These are phyloP conservation scores for Cryptocheilus praepositus DNA, from an alignment of 2,888 invertebrate species.

Conservation along the genomic window DNA sequence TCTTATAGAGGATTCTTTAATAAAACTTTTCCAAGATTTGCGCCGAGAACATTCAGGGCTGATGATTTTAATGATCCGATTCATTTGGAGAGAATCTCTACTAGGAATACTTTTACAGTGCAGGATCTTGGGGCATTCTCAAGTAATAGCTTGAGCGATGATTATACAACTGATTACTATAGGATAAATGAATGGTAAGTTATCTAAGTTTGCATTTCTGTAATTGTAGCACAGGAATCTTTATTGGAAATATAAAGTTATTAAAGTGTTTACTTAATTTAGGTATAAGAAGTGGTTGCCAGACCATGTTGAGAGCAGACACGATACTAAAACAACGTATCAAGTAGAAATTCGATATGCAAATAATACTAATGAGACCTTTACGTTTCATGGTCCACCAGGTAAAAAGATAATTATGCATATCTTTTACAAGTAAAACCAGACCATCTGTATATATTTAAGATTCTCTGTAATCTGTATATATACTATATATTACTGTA, in stretches of 20 bases:
- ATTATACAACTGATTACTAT: constrained; percentile 94
- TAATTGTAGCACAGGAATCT: background rate
- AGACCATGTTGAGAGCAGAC: constrained; percentile 86
- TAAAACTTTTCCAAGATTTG: constrained; percentile 95
- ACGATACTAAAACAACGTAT: constrained; percentile 94
- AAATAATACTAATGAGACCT: constrained; percentile 96
- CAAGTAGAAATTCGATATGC: constrained; percentile 95
- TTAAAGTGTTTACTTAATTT: constrained; percentile 3
- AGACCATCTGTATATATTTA: no score
- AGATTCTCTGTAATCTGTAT: no score
- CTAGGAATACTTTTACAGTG: constrained; percentile 92
- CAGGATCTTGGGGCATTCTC: constrained; percentile 91
- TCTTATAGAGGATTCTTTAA: constrained; percentile 97
- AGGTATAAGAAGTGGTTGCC: constrained; percentile 93
- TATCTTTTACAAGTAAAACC: background rate
- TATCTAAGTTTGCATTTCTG: background rate
- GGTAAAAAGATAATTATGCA: constrained; percentile 71
- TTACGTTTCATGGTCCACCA: constrained; percentile 95
- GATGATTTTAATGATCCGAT: constrained; percentile 98
- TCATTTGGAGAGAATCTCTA: constrained; percentile 95
- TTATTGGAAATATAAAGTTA: background rate
- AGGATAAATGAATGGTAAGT: constrained; percentile 91
- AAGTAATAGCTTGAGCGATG: constrained; percentile 85
- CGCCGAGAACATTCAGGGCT: constrained; percentile 91
- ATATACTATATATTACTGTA: no score